Evolutionary conservation across 2,797 vertebrate genomes (phyloP), one percentile per base, ranked within the genome.

Genomic region (Salmo trutta): DNA sequence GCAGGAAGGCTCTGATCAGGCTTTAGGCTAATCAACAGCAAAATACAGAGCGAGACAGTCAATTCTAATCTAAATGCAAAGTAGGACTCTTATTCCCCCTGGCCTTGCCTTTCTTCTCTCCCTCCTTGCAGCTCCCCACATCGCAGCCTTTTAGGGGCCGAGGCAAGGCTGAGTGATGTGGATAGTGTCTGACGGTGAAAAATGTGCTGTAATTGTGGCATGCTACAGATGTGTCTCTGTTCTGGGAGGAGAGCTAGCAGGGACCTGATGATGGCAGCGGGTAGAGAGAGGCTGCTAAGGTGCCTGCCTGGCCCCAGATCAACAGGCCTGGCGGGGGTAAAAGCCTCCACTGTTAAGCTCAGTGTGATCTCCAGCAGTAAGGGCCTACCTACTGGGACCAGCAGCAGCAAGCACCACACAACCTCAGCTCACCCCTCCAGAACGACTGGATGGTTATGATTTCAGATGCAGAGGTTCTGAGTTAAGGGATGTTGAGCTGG

Each of bases 51-150:
- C 69, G 70, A 74, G 65, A 70, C 2, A 77, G 36, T 59, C 29
- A 59, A 85, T 87, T 87, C 83, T 88, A 87, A 90, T 90, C 76
- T 36, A 87, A 88, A 91, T 89, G 84, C 85, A 88, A 92, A 91
- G 75, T 33, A 79, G 79, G 24, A 51, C 47, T 54, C 27, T 64
- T 36, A 16, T 65, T 80, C 24, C 64, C 70, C 33, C 29, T 21
- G 2, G 1, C 70, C 36, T 24, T 17, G 41, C 41, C 41, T 47
- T 47, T 29, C 21, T 17, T 2, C 24, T 7, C 33, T 74, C 33
- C 15, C 33, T 27, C 21, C 56, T 6, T 67, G n/a, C 16, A 10
- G 54, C 33, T 68, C 66, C 31, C 21, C 19, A 65, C 8, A 71
- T 47, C 10, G 36, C n/a, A 19, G 27, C 6, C 74, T 74, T 68